Conservation (phyloP, 2,797 vertebrate species). For the Poecile montanus region DNA sequence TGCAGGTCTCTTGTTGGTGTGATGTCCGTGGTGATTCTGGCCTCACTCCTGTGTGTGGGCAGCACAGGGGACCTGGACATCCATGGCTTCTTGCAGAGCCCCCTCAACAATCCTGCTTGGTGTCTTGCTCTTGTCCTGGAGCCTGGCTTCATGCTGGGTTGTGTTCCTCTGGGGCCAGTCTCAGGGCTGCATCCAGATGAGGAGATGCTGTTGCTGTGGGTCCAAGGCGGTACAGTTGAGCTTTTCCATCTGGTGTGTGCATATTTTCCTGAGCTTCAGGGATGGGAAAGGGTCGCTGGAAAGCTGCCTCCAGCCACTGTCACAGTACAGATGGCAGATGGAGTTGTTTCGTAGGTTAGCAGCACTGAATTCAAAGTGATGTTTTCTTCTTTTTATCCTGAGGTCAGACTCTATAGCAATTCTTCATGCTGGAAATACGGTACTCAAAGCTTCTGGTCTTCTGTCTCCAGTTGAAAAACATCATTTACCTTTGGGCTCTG, state of each 20-base stretch:
- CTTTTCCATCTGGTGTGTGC: background rate
- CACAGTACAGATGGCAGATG: background rate
- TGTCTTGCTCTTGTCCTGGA: background rate
- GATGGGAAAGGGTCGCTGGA: background rate
- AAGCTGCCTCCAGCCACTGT: background rate
- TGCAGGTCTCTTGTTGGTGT: background rate
- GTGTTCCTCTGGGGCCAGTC: background rate
- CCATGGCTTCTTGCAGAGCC: background rate
- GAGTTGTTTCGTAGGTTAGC: background rate
- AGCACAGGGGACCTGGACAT: background rate
- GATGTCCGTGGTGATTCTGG: background rate
- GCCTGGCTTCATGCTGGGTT: background rate
- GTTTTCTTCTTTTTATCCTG: background rate
- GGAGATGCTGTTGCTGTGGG: background rate
- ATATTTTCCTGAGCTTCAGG: background rate
- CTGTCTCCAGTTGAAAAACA: background rate
- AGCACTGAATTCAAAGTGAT: background rate
- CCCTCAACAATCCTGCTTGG: fast-evolving
- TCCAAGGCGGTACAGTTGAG: background rate
- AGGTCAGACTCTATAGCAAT: background rate
- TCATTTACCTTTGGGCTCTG: background rate
- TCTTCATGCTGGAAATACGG: background rate
- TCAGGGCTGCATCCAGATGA: fast-evolving
- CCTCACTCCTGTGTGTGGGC: fast-evolving
- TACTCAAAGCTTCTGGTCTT: background rate